A percentile compares a stretch with the other conserved stretches of the same genome.
Conservation (phyloP, 2,113 vertebrate genomes). For the Thamnaconus septentrionalis region DNA sequence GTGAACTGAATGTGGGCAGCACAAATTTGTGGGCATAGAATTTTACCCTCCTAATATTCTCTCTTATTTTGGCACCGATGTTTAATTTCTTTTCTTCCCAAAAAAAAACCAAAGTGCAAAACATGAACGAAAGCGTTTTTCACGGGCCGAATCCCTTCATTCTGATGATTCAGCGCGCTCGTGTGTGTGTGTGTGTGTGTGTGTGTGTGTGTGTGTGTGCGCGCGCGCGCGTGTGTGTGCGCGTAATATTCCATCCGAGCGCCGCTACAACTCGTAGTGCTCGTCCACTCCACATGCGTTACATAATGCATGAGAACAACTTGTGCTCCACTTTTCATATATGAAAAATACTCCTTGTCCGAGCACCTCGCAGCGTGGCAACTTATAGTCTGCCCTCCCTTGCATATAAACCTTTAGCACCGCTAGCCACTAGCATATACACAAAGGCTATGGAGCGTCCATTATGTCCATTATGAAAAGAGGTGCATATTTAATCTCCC, state of each 20-base stretch:
- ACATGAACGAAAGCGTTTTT: not conserved
- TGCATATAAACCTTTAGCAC: too few relatives aligned
- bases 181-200: slow-evolving; percentile 4
- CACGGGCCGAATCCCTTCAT: not conserved
- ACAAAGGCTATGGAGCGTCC: too few relatives aligned
- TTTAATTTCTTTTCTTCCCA: not conserved
- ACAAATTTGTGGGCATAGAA: slow-evolving; percentile 3
- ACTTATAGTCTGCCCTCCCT: too few relatives aligned
- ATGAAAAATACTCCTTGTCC: slow-evolving; percentile 1
- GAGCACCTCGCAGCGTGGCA: too few relatives aligned
- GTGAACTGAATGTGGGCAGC: slow-evolving; percentile 51
- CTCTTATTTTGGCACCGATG: too few relatives aligned
- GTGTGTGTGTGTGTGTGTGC: not conserved
- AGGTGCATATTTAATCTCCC: too few relatives aligned
- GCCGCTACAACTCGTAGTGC: slow-evolving; percentile 67
- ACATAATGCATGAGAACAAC: slow-evolving; percentile 74
- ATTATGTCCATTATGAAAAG: too few relatives aligned
- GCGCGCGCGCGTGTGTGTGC: slow-evolving; percentile 2
- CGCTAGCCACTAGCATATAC: too few relatives aligned
- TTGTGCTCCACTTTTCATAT: slow-evolving; percentile 60
- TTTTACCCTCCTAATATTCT: too few relatives aligned
- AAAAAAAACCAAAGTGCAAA: slow-evolving; percentile 26
- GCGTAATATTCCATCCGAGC: slow-evolving; percentile 8
- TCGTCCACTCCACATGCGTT: slow-evolving; percentile 54
- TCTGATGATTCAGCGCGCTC: slow-evolving; percentile 31